A percentile compares a stretch with the other conserved stretches of the same genome.
phyloP scores from a whole-genome alignment of 2,113 vertebrate genomes.

The Mola mola region DNA sequence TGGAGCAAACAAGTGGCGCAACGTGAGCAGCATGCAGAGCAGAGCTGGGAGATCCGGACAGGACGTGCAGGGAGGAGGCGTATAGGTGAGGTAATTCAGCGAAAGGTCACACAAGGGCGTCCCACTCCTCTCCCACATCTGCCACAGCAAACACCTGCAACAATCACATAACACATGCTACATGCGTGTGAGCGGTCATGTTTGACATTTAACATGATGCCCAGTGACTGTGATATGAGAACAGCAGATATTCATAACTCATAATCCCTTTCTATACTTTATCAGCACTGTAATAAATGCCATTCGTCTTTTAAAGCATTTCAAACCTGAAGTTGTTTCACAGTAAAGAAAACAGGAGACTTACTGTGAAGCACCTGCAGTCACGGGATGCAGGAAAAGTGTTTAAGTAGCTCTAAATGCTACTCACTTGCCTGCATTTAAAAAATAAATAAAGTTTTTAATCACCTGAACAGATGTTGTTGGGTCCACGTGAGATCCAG shows the following conservation, averaged over 20 bases:
- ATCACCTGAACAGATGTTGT: no score
- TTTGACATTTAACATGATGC: not conserved
- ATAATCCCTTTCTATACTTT: not conserved
- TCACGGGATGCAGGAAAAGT: no score
- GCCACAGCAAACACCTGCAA: slow-evolving; percentile 34
- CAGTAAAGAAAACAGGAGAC: no score
- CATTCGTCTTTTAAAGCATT: no score
- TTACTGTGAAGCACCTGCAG: no score
- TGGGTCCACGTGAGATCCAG: no score
- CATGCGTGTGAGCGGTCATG: not conserved
- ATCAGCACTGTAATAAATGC: no score
- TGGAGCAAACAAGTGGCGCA: slow-evolving; percentile 45
- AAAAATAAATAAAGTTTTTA: no score
- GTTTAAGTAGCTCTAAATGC: no score
- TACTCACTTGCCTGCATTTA: no score
- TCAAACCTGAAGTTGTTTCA: no score
- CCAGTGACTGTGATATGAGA: not conserved
- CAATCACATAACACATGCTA: not conserved
- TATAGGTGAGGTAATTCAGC: slow-evolving; percentile 38
- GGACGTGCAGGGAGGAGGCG: slow-evolving; percentile 42
- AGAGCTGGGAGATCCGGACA: slow-evolving; percentile 48
- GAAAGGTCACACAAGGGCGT: slow-evolving; percentile 55
- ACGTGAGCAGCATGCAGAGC: slow-evolving; percentile 58
- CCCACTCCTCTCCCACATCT: slow-evolving; percentile 16
- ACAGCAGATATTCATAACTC: not conserved